These are phyloP conservation scores for Pyrocoelia pectoralis DNA, from an alignment of 2,888 invertebrate genomes.

Conservation along the genomic window DNA sequence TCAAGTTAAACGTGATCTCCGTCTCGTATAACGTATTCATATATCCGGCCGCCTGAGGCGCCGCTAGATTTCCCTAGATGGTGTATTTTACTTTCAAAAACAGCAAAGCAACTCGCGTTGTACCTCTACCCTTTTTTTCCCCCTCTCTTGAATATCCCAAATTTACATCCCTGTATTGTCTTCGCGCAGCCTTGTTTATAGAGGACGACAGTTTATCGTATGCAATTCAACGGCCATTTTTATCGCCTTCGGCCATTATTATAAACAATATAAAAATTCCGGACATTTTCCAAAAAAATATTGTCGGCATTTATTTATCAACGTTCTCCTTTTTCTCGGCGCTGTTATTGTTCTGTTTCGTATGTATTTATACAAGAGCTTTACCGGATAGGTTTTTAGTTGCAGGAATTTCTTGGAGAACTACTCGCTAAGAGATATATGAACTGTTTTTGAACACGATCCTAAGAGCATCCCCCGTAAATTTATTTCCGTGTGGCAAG, in stretches of 20 bases:
- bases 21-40: constrained; percentile 50
- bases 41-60: constrained; percentile 48
- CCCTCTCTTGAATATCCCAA: constrained; percentile 43
- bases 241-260: constrained; percentile 35
- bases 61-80: constrained; percentile 52
- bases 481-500: constrained; percentile 43
- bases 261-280: constrained; percentile 50
- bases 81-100: constrained; percentile 53
- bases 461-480: constrained; percentile 40
- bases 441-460: constrained; percentile 50
- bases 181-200: constrained; percentile 33
- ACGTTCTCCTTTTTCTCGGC: not conserved
- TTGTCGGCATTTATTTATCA: constrained; percentile 44
- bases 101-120: constrained; percentile 41
- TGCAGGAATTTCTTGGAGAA: constrained; percentile 44
- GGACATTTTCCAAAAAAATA: constrained; percentile 43
- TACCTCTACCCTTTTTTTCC: constrained; percentile 33
- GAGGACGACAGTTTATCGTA: constrained; percentile 27
- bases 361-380: constrained; percentile 53
- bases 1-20: constrained; percentile 48
- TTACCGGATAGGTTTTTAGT: constrained; percentile 46
- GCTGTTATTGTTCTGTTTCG: constrained; percentile 48
- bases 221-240: constrained; percentile 30
- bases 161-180: constrained; percentile 48
- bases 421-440: constrained; percentile 49